phyloP scores from a whole-genome alignment of 1,140 invertebrate genomes.

The Bombus waltoni region DNA sequence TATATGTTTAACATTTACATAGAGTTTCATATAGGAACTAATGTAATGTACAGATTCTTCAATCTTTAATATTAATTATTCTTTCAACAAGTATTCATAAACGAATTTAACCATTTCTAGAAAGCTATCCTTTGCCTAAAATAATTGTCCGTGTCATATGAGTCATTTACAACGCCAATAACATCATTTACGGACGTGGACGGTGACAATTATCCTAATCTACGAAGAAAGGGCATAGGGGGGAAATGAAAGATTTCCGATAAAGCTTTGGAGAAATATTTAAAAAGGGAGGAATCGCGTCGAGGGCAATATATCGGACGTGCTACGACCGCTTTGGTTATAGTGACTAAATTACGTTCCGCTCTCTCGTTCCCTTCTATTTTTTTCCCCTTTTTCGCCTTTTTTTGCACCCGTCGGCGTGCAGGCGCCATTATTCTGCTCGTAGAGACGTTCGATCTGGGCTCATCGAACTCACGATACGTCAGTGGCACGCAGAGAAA shows the following conservation, averaged over 20 bases:
- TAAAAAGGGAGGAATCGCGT: constrained; percentile 58
- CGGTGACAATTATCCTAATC: neutral
- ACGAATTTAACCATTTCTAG: no score
- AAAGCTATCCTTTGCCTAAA: no score
- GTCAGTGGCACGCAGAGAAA: constrained; percentile 76
- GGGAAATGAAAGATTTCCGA: neutral
- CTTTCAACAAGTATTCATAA: no score
- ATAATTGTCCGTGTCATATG: no score
- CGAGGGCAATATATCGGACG: constrained; percentile 48
- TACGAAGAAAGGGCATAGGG: neutral
- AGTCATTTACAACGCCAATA: no score
- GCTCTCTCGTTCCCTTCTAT: constrained; percentile 5
- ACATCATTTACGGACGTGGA: no score
- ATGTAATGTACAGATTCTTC: no score
- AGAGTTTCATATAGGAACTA: no score
- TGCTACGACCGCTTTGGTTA: constrained; percentile 63
- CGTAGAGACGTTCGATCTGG: constrained; percentile 68
- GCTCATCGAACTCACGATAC: constrained; percentile 75
- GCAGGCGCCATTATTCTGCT: constrained; percentile 64
- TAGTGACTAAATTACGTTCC: constrained; percentile 63
- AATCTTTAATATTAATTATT: no score
- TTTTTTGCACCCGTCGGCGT: constrained; percentile 50
- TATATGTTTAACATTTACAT: no score
- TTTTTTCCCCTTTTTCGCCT: constrained; percentile 16
- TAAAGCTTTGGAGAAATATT: constrained; percentile 45